phyloP scores from a whole-genome alignment of 2,888 invertebrate genomes.

The Anthophora plumipes region DNA sequence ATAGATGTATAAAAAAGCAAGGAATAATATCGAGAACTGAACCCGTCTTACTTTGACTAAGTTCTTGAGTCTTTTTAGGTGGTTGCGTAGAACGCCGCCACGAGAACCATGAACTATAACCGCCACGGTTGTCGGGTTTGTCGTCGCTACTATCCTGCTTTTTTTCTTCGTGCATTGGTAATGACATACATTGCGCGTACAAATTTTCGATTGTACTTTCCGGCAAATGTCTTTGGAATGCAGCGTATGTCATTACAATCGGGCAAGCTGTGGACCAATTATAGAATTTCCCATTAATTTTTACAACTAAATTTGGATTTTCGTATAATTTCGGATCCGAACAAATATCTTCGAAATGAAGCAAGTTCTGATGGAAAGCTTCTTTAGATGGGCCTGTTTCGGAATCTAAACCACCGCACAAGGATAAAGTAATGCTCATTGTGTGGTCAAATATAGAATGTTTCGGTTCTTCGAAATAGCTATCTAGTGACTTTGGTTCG shows the following conservation, averaged over 20 bases:
- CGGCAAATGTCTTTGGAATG: slow-evolving; percentile 94
- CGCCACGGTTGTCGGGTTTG: slow-evolving; percentile 74
- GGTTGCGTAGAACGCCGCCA: slow-evolving; percentile 85
- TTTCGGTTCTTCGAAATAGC: slow-evolving; percentile 92
- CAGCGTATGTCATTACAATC: slow-evolving; percentile 93
- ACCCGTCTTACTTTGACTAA: slow-evolving; percentile 69
- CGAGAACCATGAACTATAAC: slow-evolving; percentile 87
- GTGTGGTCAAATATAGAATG: slow-evolving; percentile 80
- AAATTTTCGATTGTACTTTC: slow-evolving; percentile 83
- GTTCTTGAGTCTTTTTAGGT: slow-evolving; percentile 76
- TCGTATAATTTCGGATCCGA: slow-evolving; percentile 91
- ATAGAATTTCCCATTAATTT: slow-evolving; percentile 94
- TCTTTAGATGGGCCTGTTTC: slow-evolving; percentile 86
- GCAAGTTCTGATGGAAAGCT: slow-evolving; percentile 87
- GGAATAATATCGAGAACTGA: neutral
- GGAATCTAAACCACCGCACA: slow-evolving; percentile 89
- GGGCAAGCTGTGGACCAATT: slow-evolving; percentile 97
- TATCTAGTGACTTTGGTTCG: slow-evolving; percentile 90
- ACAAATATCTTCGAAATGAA: slow-evolving; percentile 87
- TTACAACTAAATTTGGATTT: slow-evolving; percentile 93
- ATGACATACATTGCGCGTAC: slow-evolving; percentile 77
- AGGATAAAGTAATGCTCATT: slow-evolving; percentile 89
- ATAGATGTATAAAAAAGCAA: neutral
- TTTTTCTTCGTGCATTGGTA: slow-evolving; percentile 78
- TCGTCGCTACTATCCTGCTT: slow-evolving; percentile 72